Base-by-base conservation (phyloP, 2,113 vertebrate genomes). In the Sturnus vulgaris region DNA sequence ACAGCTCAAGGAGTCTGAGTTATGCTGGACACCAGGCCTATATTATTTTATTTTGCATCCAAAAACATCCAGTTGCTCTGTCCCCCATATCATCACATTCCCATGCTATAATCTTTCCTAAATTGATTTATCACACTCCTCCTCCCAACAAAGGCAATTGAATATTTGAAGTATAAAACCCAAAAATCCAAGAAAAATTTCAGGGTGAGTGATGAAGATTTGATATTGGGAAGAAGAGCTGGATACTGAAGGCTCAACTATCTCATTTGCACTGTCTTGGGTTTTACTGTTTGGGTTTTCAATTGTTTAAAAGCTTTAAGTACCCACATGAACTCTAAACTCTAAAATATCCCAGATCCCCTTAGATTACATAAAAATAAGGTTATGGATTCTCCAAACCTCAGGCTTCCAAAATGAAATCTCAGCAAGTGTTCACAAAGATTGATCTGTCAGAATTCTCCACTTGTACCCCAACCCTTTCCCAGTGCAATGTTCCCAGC, bases 401-500 rank as follows among this genome's bases (percentile, higher is more conserved):
- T 77, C 59, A 55, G 37, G 40, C 63, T 60, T 81, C 59, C 60
- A 66, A 10, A n/a, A 28, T 12, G 30, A 35, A 28, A 49, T 23
- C 40, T 53, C 40, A 57, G 40, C n/a, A 66, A 53, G 31, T 1
- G 7, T 2, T 52, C 68, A 21, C 19, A 10, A 40, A 64, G 76
- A 16, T 7, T 11, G 10, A 10, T 63, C 40, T 30, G 3, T 4
- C 19, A 25, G 33, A 60, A 8, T 18, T 27, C 47, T 21, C 50
- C 53, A 12, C 35, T 71, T 42, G 37, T 2, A 42, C 35, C 57
- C 55, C 68, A 82, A 1, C 3, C 10, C 15, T 19, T 44, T 23
- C n/a, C 31, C 0, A 0, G 10, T 11, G 18, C 11, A 11, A 20
- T 24, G 52, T 37, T 53, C 47, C n/a, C 22, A 56, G 19, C 0